Evolutionary conservation across 2,113 vertebrate genomes (phyloP), one percentile per base, ranked within the genome.

Genomic region (Pteropus alecto): DNA sequence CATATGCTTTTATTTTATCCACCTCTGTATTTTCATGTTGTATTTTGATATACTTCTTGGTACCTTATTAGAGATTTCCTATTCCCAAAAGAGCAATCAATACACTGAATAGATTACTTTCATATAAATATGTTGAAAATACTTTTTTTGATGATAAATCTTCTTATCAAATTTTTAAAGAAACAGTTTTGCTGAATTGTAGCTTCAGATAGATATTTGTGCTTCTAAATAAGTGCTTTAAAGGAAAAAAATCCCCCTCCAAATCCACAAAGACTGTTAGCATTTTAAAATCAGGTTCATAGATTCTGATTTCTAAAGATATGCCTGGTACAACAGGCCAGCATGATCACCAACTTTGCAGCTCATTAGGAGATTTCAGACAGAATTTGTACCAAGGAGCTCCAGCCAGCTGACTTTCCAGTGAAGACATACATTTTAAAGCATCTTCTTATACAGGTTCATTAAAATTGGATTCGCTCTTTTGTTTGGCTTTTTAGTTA

Each of bases 291-390:
- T 90, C 46, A 85, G 56, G 79, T 14, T 77, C 58, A 68, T 18
- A 68, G 73, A 96, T 71, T 82, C 67, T 96, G 63, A 84, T 90
- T 87, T 97, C 73, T 87, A 35, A 92, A 41, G 33, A 58, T 46
- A 24, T 22, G 4, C 73, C 35, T 89, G 30, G 41, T 92, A 16
- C 76, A 90, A 88, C 65, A 91, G 60, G 67, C 6, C 43, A 24
- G 24, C 8, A 7, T 65, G 54, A 61, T 60, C 54, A 68, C 14
- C 46, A 35, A 30, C n/a, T 95, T 56, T 91, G 54, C 22, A n/a
- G 30, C 60, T 87, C 63, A 83, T 95, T 90, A 94, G 43, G 81
- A 88, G 84, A 92, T 76, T 92, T 83, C 46, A 90, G 58, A 28
- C 12, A 90, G 63, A 87, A 10, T 3, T 48, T 71, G 22, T 2